These are phyloP conservation scores for Helicoverpa zea DNA, from an alignment of 1,140 invertebrate genomes.

Conservation along the genomic window DNA sequence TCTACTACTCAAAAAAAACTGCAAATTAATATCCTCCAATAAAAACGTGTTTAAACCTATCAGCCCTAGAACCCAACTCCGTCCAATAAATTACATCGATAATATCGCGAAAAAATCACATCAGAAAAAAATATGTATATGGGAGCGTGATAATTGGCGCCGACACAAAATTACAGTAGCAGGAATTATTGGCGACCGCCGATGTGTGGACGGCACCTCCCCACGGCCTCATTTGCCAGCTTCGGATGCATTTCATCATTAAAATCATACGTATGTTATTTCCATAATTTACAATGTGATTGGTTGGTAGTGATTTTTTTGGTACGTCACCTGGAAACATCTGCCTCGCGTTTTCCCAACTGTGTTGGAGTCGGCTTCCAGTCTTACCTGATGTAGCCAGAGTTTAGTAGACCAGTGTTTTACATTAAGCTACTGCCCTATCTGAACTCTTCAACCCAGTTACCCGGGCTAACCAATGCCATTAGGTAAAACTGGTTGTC, in stretches of 20 bases:
- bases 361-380: too few relatives aligned
- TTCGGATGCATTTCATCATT: conserved; percentile 11
- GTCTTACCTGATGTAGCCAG: too few relatives aligned
- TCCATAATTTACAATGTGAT: not conserved
- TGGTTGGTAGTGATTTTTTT: not conserved
- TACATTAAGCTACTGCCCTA: too few relatives aligned
- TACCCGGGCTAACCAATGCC: too few relatives aligned
- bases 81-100: conserved; percentile 46
- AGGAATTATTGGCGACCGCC: conserved; percentile 1
- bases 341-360: too few relatives aligned
- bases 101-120: conserved; percentile 39
- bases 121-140: not conserved
- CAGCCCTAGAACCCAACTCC: conserved; percentile 30
- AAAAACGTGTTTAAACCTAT: not conserved
- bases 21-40: too few relatives aligned
- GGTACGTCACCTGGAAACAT: not conserved
- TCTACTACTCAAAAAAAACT: too few relatives aligned
- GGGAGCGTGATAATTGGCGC: conserved; percentile 32
- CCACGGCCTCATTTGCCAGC: not conserved
- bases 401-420: too few relatives aligned
- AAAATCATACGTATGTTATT: not conserved
- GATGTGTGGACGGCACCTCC: conserved; percentile 5
- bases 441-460: too few relatives aligned
- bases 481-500: too few relatives aligned
- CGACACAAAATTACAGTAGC: conserved; percentile 36